phyloP scores from a whole-genome alignment of 1,140 invertebrate genomes.

The Hyphantria cunea region DNA sequence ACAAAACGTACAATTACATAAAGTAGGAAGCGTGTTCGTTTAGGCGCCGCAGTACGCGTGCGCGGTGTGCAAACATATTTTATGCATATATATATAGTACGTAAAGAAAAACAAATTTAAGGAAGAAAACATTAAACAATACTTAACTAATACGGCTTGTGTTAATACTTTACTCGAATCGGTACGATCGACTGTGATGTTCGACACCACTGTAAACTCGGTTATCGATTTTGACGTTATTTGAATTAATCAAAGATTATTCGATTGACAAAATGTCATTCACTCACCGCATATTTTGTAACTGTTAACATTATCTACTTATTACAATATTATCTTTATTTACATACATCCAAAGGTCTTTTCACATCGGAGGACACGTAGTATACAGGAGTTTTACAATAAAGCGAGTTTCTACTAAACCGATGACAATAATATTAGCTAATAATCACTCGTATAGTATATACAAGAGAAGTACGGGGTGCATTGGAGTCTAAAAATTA shows the following conservation, averaged over 20 bases:
- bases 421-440: slow-evolving; percentile 17
- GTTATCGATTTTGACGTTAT: no score
- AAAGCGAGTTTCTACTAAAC: slow-evolving; percentile 27
- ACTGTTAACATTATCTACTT: slow-evolving; percentile 21
- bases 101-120: no score
- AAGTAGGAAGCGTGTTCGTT: slow-evolving; percentile 53
- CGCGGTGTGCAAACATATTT: slow-evolving; percentile 6
- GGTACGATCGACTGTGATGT: no score
- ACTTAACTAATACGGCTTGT: no score
- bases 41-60: not conserved
- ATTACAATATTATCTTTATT: slow-evolving; percentile 27
- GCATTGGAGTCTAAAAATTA: slow-evolving; percentile 52
- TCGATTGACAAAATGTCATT: no score
- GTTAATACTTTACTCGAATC: no score
- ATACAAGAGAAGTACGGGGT: slow-evolving; percentile 13
- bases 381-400: slow-evolving; percentile 28
- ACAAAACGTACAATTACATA: slow-evolving; percentile 70
- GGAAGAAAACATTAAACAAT: no score
- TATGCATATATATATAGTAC: no score
- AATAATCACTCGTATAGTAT: slow-evolving; percentile 24
- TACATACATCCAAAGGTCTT: slow-evolving; percentile 42
- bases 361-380: slow-evolving; percentile 29
- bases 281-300: not conserved
- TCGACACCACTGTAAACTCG: no score
- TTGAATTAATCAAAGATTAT: no score